phyloP scores from a whole-genome alignment of 35 echinoderm and acorn worm genomes.

The Lytechinus pictus region DNA sequence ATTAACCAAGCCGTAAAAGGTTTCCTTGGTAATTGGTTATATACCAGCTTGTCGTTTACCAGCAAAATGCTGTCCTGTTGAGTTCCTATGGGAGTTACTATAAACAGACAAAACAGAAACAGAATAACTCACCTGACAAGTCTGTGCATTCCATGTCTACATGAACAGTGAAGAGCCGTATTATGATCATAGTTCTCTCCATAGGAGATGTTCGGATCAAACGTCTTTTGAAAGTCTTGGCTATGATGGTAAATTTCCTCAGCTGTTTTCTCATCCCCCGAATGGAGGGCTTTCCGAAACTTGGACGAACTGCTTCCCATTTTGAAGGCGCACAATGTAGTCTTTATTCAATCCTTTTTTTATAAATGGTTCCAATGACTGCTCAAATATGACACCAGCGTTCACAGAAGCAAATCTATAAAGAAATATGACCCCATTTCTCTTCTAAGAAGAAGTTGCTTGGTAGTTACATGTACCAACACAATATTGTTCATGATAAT shows the following conservation, averaged over 20 bases:
- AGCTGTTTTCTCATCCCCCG: slow-evolving; percentile 86
- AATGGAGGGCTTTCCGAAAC: slow-evolving; percentile 93
- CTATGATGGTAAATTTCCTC: slow-evolving; percentile 85
- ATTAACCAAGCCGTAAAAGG: too few species aligned
- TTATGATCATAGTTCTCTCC: slow-evolving; percentile 96
- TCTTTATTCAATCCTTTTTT: neutral
- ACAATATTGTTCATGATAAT: neutral
- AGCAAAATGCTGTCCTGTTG: too few species aligned
- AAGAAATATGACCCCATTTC: neutral
- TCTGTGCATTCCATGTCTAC: slow-evolving; percentile 87
- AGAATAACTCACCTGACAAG: slow-evolving; percentile 81
- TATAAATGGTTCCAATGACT: too few species aligned
- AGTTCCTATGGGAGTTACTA: too few species aligned
- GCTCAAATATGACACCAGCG: neutral
- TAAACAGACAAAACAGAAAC: too few species aligned
- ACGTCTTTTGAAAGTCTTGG: slow-evolving; percentile 83
- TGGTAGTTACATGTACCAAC: neutral
- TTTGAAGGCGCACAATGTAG: neutral
- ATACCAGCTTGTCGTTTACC: too few species aligned
- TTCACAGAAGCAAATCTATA: neutral
- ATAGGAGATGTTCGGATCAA: slow-evolving; percentile 91
- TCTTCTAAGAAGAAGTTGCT: neutral
- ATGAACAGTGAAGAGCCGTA: slow-evolving; percentile 86
- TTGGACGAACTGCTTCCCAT: slow-evolving; percentile 97
- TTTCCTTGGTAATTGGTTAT: too few species aligned